Evolutionary conservation across 2,888 invertebrate species (phyloP).

Genomic region (Hermaeophaga mercurialis): DNA sequence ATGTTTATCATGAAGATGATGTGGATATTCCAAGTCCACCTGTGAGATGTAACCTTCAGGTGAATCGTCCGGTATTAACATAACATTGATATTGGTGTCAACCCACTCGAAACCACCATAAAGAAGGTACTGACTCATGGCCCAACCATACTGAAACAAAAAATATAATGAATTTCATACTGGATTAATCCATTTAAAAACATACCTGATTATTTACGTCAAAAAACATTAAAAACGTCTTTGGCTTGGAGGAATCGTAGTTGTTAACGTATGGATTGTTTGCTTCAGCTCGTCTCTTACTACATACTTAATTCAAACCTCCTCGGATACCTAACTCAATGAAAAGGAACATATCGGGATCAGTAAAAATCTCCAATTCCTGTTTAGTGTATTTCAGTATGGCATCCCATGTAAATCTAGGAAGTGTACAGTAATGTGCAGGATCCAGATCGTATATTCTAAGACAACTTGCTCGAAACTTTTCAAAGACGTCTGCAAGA

Average conservation of each 20-base stretch:
- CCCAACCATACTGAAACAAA: constrained; percentile 36
- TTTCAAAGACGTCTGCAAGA: constrained; percentile 5
- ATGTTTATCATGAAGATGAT: not conserved
- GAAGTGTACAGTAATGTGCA: constrained; percentile 45
- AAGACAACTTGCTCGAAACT: not conserved
- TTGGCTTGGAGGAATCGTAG: constrained; percentile 41
- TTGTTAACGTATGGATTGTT: constrained; percentile 39
- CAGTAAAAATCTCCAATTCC: not conserved
- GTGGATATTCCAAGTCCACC: constrained; percentile 53
- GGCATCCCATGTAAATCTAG: constrained; percentile 47
- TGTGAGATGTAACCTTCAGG: constrained; percentile 47
- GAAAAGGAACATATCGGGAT: constrained; percentile 42
- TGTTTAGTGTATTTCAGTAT: not conserved
- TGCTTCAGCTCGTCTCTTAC: too few species aligned
- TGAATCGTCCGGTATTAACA: constrained; percentile 28
- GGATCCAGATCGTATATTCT: constrained; percentile 2
- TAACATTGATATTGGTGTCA: constrained; percentile 25
- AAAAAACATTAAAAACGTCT: constrained; percentile 36
- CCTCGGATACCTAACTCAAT: constrained; percentile 7
- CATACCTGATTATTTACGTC: constrained; percentile 35
- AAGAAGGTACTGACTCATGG: constrained; percentile 43
- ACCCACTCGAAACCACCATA: constrained; percentile 25
- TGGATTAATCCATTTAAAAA: not conserved
- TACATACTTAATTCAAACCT: constrained; percentile 27
- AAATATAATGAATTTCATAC: not conserved